Evolutionary conservation across 2,888 invertebrate genomes (phyloP).

Genomic region (Drymonia ruficornis): DNA sequence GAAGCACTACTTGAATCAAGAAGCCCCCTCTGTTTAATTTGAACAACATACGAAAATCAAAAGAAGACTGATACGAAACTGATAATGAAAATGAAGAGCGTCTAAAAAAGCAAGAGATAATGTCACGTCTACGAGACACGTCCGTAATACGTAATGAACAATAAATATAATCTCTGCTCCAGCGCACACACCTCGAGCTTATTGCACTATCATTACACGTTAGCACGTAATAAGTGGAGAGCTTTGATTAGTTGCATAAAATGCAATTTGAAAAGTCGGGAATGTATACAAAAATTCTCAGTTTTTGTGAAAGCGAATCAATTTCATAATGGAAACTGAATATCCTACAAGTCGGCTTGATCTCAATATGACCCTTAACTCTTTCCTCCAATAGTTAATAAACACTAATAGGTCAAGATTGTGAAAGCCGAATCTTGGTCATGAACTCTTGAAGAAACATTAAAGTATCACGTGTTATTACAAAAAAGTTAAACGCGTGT

Average conservation of each 20-base stretch:
- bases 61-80: not conserved
- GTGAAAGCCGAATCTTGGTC: no score
- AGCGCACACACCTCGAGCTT: conserved; percentile 6
- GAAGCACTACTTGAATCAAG: no score
- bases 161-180: conserved; percentile 36
- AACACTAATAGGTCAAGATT: no score
- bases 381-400: no score
- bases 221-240: not conserved
- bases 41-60: not conserved
- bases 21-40: no score
- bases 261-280: not conserved
- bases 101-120: conserved; percentile 22
- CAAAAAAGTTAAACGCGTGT: no score
- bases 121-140: conserved; percentile 37
- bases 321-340: no score
- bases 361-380: no score
- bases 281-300: not conserved
- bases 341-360: no score
- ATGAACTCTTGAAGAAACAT: no score
- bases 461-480: not conserved
- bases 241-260: not conserved
- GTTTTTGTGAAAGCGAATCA: no score
- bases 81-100: not conserved
- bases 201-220: not conserved
- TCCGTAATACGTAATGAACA: conserved; percentile 26